Percentiles rank a stretch among this genome's conserved stretches.
Conservation (phyloP, 1,140 invertebrate species). For the Drosophila insularis region DNA sequence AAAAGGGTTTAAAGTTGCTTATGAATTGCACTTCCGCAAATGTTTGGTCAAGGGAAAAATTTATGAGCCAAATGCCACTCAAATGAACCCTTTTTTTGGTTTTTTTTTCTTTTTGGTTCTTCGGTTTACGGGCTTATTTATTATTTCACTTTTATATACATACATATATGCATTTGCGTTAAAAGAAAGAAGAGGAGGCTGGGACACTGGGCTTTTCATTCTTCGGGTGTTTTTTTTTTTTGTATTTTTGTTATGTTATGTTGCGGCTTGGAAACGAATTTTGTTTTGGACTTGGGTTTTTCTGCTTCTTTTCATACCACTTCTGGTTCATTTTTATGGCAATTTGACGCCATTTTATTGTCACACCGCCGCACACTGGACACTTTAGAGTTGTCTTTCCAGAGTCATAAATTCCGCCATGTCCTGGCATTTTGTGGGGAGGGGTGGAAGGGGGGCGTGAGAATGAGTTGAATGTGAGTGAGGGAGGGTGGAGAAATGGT, state of each 20-base stretch:
- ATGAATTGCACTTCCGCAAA: constrained; percentile 13
- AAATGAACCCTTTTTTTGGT: constrained; percentile 36
- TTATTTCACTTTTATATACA: constrained; percentile 71
- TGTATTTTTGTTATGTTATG: constrained; percentile 35
- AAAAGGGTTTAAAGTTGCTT: constrained; percentile 33
- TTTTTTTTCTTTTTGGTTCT: background rate
- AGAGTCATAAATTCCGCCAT: constrained; percentile 68
- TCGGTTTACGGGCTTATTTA: constrained; percentile 70
- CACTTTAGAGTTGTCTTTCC: constrained; percentile 76
- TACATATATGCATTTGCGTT: constrained; percentile 34
- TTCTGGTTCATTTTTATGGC: constrained; percentile 61
- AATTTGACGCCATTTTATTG: constrained; percentile 78
- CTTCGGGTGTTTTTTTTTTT: constrained; percentile 4
- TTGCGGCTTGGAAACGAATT: constrained; percentile 6
- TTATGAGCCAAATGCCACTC: constrained; percentile 38
- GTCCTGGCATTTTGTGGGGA: constrained; percentile 66
- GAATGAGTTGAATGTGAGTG: background rate
- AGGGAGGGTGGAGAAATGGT: constrained; percentile 20
- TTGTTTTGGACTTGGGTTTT: constrained; percentile 32
- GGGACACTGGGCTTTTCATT: background rate
- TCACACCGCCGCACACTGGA: constrained; percentile 54
- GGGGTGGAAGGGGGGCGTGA: background rate
- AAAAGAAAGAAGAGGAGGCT: background rate
- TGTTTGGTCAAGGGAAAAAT: constrained; percentile 20
- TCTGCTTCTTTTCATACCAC: background rate